Base-by-base conservation (phyloP, 1,140 invertebrate species). In the Calephelis nemesis region DNA sequence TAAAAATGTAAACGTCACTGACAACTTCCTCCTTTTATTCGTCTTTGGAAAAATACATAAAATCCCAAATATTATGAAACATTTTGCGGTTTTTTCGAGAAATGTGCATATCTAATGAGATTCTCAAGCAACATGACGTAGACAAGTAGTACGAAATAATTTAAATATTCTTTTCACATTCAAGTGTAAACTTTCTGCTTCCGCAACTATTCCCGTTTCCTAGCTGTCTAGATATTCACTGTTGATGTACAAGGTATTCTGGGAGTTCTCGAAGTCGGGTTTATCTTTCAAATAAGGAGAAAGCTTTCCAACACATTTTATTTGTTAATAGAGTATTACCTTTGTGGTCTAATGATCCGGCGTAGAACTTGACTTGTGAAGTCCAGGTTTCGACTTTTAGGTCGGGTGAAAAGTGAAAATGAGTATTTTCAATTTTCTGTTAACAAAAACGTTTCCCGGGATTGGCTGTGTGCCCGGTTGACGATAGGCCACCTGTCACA, bases 111-210 rank as follows among this genome's bases (percentile, higher is more conserved):
- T 50, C 49, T 50, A 54, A 54, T 7, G 3, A 54, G 15, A 54
- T 19, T 54, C 52, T 54, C 15, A 54, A 30, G 52, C 9, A 19
- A 30, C 4, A 54, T 54, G 15, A 54, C 7, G 15, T 54, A 19
- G 5, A 54, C 13, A 42, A 63, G 39, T 63, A 42, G 13, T 19
- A 30, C 42, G 8, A 47, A 9, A 63, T 15, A 42, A 47, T 63
- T 63, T 45, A 15, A 63, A 63, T 63, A 47, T 63, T 19, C 42
- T 45, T 48, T 47, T 47, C n/a, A 47, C 45, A 48, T 63, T 47
- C 54, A 39, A 58, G 54, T 39, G 54, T 58, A 39, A 58, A 58
- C 54, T 58, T 58, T 54, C 11, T 39, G 11, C 30, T 58, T 40
- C 54, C 54, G 19, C 54, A 12, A 11, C 39, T 40, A 60, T 60